A percentile compares a stretch with the other conserved stretches of the same genome.
phyloP scores from a whole-genome alignment of 1,140 invertebrate genomes.

The Drosophila neocordata region DNA sequence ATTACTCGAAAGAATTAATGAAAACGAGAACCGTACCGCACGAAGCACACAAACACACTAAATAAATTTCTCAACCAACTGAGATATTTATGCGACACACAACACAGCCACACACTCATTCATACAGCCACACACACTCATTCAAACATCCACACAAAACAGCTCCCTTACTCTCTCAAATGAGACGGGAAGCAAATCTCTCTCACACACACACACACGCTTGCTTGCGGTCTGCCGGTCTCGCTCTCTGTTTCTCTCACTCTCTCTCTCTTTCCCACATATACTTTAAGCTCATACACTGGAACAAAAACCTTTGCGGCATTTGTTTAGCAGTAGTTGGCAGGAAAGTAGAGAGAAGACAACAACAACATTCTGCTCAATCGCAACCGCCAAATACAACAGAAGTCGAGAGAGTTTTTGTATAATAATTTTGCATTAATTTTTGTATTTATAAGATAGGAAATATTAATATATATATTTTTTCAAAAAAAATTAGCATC shows the following conservation, averaged over 20 bases:
- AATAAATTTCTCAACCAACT: conserved; percentile 48
- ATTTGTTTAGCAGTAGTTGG: conserved; percentile 72
- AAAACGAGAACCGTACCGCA: conserved; percentile 74
- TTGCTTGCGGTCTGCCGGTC: conserved; percentile 10
- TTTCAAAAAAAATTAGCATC: background rate
- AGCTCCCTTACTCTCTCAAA: conserved; percentile 28
- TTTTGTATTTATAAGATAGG: conserved; percentile 48
- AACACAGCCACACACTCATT: too few relatives aligned
- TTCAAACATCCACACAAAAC: conserved; percentile 11
- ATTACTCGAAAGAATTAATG: conserved; percentile 47
- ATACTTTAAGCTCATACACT: conserved; percentile 56
- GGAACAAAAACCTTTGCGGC: conserved; percentile 66
- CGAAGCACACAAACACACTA: conserved; percentile 80
- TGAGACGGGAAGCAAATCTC: conserved; percentile 16
- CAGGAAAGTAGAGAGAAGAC: conserved; percentile 70
- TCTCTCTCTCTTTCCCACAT: conserved; percentile 38
- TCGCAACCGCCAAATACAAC: conserved; percentile 36
- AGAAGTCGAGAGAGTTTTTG: conserved; percentile 49
- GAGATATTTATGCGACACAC: conserved; percentile 73
- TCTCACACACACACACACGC: conserved; percentile 19
- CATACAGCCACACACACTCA: conserved; percentile 4
- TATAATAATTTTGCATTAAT: conserved; percentile 60
- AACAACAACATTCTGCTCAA: conserved; percentile 62
- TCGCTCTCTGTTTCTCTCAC: conserved; percentile 54
- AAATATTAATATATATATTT: conserved; percentile 24